These are phyloP conservation scores for Atrichornis clamosus DNA, from an alignment of 2,113 vertebrate species.

Conservation along the genomic window DNA sequence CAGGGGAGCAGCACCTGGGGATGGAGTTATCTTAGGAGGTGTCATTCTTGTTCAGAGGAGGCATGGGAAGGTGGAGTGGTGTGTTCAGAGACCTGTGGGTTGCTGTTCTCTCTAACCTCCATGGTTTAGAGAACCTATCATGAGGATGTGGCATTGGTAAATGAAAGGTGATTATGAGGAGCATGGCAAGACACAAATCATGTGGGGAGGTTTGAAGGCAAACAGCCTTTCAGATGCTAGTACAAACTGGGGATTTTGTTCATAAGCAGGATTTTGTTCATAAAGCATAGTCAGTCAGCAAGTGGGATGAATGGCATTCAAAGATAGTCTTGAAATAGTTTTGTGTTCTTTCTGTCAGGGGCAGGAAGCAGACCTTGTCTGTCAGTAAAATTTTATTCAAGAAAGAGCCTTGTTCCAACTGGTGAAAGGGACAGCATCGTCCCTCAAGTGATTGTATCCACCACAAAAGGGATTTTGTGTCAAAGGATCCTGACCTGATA, in stretches of 20 bases:
- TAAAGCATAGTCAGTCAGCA: not conserved
- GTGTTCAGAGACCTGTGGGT: not conserved
- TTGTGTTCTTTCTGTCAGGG: not conserved
- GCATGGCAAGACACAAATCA: not conserved
- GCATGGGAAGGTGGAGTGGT: not conserved
- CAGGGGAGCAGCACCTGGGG: not conserved
- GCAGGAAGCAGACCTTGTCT: not conserved
- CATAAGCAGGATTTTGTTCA: not conserved
- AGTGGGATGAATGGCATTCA: not conserved
- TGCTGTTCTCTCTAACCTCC: not conserved
- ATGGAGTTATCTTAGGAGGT: not conserved
- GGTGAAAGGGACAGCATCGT: not conserved
- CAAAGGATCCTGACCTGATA: not conserved
- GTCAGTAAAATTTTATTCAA: not conserved
- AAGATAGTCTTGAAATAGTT: not conserved
- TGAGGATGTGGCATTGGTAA: not conserved
- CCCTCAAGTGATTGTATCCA: not conserved
- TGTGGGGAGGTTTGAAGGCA: accelerated
- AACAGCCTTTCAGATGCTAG: not conserved
- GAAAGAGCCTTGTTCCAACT: not conserved
- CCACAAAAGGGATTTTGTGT: constrained; percentile 31
- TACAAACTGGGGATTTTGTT: not conserved
- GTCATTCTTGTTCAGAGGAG: not conserved
- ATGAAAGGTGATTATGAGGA: not conserved
- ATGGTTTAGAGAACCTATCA: not conserved